These are phyloP conservation scores for Hyperoplus lanceolatus DNA, from an alignment of 2,797 vertebrate genomes.

Conservation along the genomic window DNA sequence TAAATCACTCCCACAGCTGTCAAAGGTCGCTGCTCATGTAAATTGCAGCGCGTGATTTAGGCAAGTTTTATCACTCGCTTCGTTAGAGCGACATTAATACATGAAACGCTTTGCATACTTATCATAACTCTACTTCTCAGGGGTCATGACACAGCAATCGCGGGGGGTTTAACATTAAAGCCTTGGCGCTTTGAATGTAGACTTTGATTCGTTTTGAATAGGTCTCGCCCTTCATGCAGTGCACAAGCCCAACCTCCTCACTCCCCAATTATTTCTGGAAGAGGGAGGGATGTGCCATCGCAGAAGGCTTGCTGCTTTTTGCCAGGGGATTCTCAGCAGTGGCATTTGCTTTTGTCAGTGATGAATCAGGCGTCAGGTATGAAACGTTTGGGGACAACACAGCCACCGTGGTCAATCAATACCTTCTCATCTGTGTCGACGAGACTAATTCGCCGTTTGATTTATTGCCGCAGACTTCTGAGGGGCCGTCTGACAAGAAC, in stretches of 20 bases:
- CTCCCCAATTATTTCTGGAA: constrained; percentile 15
- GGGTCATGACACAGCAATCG: constrained; percentile 61
- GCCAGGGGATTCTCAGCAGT: constrained; percentile 19
- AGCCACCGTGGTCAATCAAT: constrained; percentile 48
- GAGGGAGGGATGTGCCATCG: constrained; percentile 12
- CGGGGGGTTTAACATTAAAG: constrained; percentile 35
- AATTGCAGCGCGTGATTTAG: constrained; percentile 46
- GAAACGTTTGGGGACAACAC: constrained; percentile 51
- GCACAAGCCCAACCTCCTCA: constrained; percentile 10
- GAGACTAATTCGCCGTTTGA: constrained; percentile 53
- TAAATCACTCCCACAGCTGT: constrained; percentile 49
- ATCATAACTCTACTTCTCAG: constrained; percentile 22
- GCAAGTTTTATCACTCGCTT: constrained; percentile 50
- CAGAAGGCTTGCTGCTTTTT: background rate
- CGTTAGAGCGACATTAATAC: constrained; percentile 67
- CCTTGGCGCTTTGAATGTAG: constrained; percentile 12
- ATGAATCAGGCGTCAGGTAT: constrained; percentile 72
- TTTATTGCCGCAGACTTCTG: constrained; percentile 58
- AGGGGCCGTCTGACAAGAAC: background rate
- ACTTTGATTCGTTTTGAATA: constrained; percentile 49
- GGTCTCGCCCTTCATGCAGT: constrained; percentile 28
- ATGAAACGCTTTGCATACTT: constrained; percentile 46
- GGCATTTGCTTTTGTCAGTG: constrained; percentile 65
- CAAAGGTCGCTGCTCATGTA: constrained; percentile 53
- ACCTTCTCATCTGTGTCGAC: constrained; percentile 30